A percentile compares a stretch with the other conserved stretches of the same genome.
Evolutionary conservation across 2,888 invertebrate species (phyloP).

Genomic region (Lasioglossum zephyrum): DNA sequence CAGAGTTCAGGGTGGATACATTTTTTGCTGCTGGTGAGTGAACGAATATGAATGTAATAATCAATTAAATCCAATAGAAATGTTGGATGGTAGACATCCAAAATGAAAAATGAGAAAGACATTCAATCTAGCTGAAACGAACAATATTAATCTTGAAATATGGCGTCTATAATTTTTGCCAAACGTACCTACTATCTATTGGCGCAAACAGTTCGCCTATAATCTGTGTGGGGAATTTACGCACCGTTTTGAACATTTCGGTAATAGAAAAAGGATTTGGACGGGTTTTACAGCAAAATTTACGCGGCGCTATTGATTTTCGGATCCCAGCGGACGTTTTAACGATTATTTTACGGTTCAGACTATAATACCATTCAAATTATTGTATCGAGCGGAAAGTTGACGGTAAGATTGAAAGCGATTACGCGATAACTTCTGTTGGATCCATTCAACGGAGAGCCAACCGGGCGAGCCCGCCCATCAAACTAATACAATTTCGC

Average conservation of each 20-base stretch:
- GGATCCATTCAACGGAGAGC: neutral
- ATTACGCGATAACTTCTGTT: neutral
- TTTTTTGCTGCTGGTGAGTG: neutral
- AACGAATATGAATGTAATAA: neutral
- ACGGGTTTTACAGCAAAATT: neutral
- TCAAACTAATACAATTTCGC: conserved; percentile 5
- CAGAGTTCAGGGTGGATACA: too few relatives aligned
- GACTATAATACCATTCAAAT: neutral
- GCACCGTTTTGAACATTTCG: neutral
- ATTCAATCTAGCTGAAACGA: neutral
- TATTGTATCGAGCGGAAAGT: neutral
- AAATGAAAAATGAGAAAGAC: neutral
- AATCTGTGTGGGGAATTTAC: neutral
- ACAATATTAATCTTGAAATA: neutral
- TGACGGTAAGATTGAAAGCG: neutral
- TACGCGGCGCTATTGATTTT: neutral
- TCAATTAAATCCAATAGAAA: neutral
- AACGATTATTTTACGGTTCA: neutral
- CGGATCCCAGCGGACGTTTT: neutral
- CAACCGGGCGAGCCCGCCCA: neutral
- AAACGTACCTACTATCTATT: too few relatives aligned
- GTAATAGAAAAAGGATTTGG: neutral
- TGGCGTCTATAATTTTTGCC: neutral
- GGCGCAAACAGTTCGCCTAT: neutral
- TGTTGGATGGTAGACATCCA: too few relatives aligned